Base-by-base conservation (phyloP, 2,113 vertebrate species). In the Cichladusa arquata region DNA sequence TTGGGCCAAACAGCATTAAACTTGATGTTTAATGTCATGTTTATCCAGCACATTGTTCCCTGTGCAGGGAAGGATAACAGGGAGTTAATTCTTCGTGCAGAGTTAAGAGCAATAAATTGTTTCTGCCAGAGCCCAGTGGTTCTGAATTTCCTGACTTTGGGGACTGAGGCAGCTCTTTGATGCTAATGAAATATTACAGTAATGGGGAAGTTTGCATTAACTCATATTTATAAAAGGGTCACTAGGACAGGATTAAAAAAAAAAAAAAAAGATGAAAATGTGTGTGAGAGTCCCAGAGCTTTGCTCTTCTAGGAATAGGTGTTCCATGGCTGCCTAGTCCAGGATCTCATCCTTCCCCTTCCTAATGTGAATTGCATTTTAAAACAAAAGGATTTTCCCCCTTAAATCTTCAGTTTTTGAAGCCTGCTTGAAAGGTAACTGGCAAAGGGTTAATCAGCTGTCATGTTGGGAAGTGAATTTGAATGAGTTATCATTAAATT, bases 401-500 rank as follows among this genome's bases (percentile, higher is more conserved):
- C 74, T 88, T n/a, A 12, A 42, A 15, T 85, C 61, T 58, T 18
- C 33, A 19, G 0, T 5, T 70, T 69, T 53, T 64, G 53, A 77
- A 40, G 19, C 24, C 28, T 44, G 5, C 60, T 89, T 79, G 81
- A 82, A 82, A 67, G 15, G 26, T 38, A 0, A 24, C 80, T 86
- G 81, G 53, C 67, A 86, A 98, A 93, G 97, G 94, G 96, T 98
- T 98, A 98, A 97, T 90, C 83, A 90, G 83, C 96, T 97, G 90
- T 98, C 89, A 42, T 42, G 80, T 88, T 54, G 88, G 88, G 89
- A 92, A 95, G 81, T 73, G 93, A 96, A 96, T 96, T 82, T 93
- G 93, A 95, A 97, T 94, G 88, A 96, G 88, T 94, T 97, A 95
- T 96, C 97, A 97, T 97, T 98, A 97, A 97, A 93, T 95, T 96